These are phyloP conservation scores for Sebastes hopkinsi DNA, from an alignment of 2,797 vertebrate genomes.

Conservation along the genomic window DNA sequence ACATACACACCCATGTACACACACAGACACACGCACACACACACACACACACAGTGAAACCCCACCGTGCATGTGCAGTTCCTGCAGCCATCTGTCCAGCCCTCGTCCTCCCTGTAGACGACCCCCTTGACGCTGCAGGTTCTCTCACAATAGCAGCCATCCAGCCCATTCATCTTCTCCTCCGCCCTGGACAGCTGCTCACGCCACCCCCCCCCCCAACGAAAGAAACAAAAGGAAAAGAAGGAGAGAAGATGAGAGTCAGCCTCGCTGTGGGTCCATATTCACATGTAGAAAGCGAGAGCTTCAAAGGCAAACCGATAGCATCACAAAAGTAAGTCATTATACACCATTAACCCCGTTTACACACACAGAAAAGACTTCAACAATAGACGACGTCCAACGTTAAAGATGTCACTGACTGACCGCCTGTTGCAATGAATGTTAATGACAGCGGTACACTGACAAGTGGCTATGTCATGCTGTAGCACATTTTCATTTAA, in stretches of 20 bases:
- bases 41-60: conserved; percentile 21
- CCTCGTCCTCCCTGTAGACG: conserved; percentile 93
- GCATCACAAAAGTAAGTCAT: conserved; percentile 26
- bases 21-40: not conserved
- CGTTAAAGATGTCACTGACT: conserved; percentile 2
- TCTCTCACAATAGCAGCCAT: conserved; percentile 97
- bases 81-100: conserved; percentile 96
- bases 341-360: conserved; percentile 28
- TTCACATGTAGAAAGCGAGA: conserved; percentile 10
- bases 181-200: conserved; percentile 94
- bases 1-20: conserved; percentile 3
- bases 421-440: conserved; percentile 34
- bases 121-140: conserved; percentile 92
- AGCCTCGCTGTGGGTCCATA: conserved; percentile 30
- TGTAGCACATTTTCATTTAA: conserved; percentile 3
- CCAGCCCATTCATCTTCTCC: conserved; percentile 96
- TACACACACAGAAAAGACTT: conserved; percentile 9
- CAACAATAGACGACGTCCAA: conserved; percentile 1
- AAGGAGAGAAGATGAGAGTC: conserved; percentile 43
- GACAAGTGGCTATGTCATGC: not conserved
- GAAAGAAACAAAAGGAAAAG: conserved; percentile 36
- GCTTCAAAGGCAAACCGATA: conserved; percentile 19
- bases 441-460: not conserved
- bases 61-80: conserved; percentile 98
- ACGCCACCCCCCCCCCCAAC: not conserved